A percentile compares a stretch with the other conserved stretches of the same genome.
phyloP scores from a whole-genome alignment of 2,797 vertebrate genomes.

The Staurois parvus region DNA sequence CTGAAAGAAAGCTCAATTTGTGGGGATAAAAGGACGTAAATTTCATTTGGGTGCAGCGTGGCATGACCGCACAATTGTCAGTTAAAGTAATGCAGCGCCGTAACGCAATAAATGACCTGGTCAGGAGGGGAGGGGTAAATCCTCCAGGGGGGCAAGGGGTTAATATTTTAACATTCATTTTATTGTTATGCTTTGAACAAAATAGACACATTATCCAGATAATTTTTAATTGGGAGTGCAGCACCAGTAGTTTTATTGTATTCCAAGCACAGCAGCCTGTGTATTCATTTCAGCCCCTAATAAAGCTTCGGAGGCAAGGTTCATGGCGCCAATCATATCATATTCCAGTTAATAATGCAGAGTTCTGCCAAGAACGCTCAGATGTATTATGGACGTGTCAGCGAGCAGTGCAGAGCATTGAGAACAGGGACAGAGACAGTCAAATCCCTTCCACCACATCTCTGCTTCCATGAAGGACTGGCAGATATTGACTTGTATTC shows the following conservation, averaged over 20 bases:
- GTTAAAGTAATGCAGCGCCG: too few relatives aligned
- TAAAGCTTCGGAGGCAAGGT: neutral
- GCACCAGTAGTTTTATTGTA: neutral
- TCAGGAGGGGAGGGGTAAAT: too few relatives aligned
- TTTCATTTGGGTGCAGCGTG: too few relatives aligned
- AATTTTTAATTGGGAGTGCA: neutral
- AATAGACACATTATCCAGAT: neutral
- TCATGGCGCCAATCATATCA: neutral
- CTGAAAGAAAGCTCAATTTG: too few relatives aligned
- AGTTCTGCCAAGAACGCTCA: conserved; percentile 1
- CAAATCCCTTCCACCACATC: neutral
- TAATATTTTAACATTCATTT: neutral
- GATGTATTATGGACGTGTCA: conserved; percentile 14
- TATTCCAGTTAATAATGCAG: conserved; percentile 12
- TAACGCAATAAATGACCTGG: too few relatives aligned
- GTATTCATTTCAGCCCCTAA: neutral
- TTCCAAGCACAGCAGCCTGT: neutral
- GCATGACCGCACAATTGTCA: too few relatives aligned
- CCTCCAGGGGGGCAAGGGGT: too few relatives aligned
- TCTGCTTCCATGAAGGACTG: neutral
- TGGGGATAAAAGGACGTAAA: too few relatives aligned
- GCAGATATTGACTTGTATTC: neutral
- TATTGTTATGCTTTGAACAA: neutral
- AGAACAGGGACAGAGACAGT: neutral
- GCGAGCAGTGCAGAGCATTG: neutral